These are phyloP conservation scores for Pygathrix nemaeus DNA, from an alignment of 2,113 vertebrate species.

Conservation along the genomic window DNA sequence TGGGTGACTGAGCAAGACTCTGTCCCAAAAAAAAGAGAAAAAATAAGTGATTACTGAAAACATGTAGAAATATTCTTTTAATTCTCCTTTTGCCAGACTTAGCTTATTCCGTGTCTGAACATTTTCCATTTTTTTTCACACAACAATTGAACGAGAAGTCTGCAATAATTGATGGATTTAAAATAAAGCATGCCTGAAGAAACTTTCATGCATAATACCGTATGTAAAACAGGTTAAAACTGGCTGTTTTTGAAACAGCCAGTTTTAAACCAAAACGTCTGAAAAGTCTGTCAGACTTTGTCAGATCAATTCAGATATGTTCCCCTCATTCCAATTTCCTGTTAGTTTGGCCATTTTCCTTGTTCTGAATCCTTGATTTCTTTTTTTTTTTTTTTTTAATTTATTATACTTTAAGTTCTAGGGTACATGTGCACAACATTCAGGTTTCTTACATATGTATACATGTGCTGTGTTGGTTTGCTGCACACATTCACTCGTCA, in stretches of 20 bases:
- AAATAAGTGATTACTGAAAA: background rate
- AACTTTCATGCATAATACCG: background rate
- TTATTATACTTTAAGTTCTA: no score
- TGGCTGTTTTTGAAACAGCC: background rate
- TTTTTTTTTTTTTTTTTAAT: background rate
- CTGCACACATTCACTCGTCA: no score
- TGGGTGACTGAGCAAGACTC: no score
- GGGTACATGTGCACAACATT: no score
- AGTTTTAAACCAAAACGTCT: no score
- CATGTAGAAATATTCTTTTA: background rate
- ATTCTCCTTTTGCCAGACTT: background rate
- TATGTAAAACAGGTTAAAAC: background rate
- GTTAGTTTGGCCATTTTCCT: background rate
- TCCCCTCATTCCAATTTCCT: background rate
- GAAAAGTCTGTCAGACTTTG: background rate
- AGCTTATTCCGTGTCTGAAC: background rate
- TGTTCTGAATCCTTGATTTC: background rate
- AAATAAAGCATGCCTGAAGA: background rate
- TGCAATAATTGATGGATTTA: background rate
- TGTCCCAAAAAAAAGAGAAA: no score
- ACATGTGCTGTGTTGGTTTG: no score
- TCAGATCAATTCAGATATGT: background rate
- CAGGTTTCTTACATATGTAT: no score
- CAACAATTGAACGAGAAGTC: background rate
- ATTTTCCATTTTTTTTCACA: background rate